Evolutionary conservation across 2,113 vertebrate genomes (phyloP).

Genomic region (Ptilonorhynchus violaceus): DNA sequence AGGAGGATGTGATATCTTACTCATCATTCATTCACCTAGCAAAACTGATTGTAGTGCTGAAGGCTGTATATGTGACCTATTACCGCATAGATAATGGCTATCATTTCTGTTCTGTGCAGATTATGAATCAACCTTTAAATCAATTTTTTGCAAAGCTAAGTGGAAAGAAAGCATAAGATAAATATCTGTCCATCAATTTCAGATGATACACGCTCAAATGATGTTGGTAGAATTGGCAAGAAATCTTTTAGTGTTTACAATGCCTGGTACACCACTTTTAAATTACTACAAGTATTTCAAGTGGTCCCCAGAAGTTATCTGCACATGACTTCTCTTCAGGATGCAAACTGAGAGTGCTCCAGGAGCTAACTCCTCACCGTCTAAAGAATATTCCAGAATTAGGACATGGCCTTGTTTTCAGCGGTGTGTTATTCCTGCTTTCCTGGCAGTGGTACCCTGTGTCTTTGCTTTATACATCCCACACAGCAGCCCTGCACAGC

Average conservation of each 20-base stretch:
- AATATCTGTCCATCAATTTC: not conserved
- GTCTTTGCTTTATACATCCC: not conserved
- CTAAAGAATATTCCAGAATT: not conserved
- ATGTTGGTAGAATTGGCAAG: not conserved
- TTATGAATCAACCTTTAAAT: conserved; percentile 28
- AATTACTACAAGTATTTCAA: not conserved
- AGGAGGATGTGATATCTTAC: not conserved
- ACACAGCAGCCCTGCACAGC: not conserved
- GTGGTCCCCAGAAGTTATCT: not conserved
- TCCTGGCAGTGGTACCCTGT: not conserved
- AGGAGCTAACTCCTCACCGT: not conserved
- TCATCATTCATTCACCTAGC: not conserved
- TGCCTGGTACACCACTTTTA: not conserved
- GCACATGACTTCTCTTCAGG: not conserved
- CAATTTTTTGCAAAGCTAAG: not conserved
- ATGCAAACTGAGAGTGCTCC: not conserved
- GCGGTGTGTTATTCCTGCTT: not conserved
- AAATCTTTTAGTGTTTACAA: not conserved
- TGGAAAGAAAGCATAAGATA: not conserved
- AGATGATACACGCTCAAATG: not conserved
- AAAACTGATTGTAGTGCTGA: not conserved
- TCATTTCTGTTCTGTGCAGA: not conserved
- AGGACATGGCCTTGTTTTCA: fast-evolving
- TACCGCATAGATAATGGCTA: not conserved
- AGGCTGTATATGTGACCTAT: not conserved